Base-by-base conservation (phyloP, 2,797 vertebrate genomes). In the Adrianichthys oophorus region DNA sequence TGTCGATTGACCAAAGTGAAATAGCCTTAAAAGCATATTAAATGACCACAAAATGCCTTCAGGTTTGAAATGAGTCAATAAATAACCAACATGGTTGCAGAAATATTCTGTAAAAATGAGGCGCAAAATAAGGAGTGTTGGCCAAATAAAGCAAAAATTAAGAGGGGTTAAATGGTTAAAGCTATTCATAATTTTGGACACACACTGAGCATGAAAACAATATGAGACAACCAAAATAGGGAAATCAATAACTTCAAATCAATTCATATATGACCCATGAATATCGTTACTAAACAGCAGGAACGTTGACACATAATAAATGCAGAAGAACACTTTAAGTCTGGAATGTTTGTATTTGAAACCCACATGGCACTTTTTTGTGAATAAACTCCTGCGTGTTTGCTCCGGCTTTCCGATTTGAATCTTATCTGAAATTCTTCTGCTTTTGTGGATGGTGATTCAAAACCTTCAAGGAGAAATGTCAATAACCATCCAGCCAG, bases 401-500 rank as follows among this genome's bases (percentile, higher is more conserved):
- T 32, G 21, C 26, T 4, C 19, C 19, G 45, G 16, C 17, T 48
- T 29, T 51, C 1, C 48, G 41, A 29, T 59, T 59, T 59, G 52
- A 41, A 59, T 49, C 7, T 23, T 18, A 50, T 65, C 3, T 47
- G 18, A 65, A 19, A 43, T 24, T 32, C 59, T 62, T 56, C 42
- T 56, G 56, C 15, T 23, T 48, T 57, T 68, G 45, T 50, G 47
- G 23, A 68, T 41, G 60, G 50, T 19, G 48, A 80, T 79, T 63
- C 66, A 74, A 58, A 64, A 52, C 68, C 69, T 75, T 60, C 50
- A 70, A 60, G 65, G 52, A 73, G 74, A 81, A 78, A 68, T 72
- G 68, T 69, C 76, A 75, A 65, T 85, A 77, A 63, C 78, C 77
- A 83, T 83, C 74, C 78, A 62, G 84, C 72, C 72, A 86, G 48